Evolutionary conservation across 2,113 vertebrate species (phyloP).

Genomic region (Pollachius pollachius): DNA sequence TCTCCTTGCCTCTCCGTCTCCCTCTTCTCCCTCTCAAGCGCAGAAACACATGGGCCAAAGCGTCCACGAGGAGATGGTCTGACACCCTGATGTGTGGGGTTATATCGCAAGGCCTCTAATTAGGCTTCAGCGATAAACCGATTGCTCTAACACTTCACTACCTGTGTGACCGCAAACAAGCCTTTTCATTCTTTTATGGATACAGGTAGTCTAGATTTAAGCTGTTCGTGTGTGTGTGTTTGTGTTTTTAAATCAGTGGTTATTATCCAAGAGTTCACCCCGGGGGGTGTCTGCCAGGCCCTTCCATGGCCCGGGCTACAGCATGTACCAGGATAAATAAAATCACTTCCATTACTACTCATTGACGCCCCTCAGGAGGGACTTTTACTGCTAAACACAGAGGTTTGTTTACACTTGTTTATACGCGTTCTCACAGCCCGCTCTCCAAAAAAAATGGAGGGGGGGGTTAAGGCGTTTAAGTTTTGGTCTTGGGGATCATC

Average conservation of each 20-base stretch:
- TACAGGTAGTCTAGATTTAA: too few relatives aligned
- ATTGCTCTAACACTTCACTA: too few relatives aligned
- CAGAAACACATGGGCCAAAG: not conserved
- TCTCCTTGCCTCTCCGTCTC: slow-evolving; percentile 24
- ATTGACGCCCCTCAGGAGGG: slow-evolving; percentile 56
- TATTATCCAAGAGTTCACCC: slow-evolving; percentile 72
- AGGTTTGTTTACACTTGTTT: slow-evolving; percentile 68
- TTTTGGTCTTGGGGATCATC: slow-evolving; percentile 32
- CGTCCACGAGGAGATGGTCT: not conserved
- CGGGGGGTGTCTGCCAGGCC: slow-evolving; percentile 64
- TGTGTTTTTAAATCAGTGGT: slow-evolving; percentile 61
- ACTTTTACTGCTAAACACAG: slow-evolving; percentile 52
- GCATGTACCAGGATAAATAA: slow-evolving; percentile 41
- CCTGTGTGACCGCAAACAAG: too few relatives aligned
- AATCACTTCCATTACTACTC: slow-evolving; percentile 53
- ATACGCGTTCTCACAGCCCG: slow-evolving; percentile 32
- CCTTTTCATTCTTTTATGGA: too few relatives aligned
- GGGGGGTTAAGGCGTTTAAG: slow-evolving; percentile 46
- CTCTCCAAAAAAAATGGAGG: slow-evolving; percentile 32
- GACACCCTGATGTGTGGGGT: too few relatives aligned
- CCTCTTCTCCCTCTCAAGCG: slow-evolving; percentile 1
- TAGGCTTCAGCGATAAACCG: too few relatives aligned
- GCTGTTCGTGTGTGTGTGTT: too few relatives aligned
- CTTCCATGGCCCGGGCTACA: slow-evolving; percentile 60
- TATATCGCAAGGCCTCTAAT: too few relatives aligned